Base-by-base conservation (phyloP, 2,888 invertebrate species). In the Aphidoletes aphidimyza region DNA sequence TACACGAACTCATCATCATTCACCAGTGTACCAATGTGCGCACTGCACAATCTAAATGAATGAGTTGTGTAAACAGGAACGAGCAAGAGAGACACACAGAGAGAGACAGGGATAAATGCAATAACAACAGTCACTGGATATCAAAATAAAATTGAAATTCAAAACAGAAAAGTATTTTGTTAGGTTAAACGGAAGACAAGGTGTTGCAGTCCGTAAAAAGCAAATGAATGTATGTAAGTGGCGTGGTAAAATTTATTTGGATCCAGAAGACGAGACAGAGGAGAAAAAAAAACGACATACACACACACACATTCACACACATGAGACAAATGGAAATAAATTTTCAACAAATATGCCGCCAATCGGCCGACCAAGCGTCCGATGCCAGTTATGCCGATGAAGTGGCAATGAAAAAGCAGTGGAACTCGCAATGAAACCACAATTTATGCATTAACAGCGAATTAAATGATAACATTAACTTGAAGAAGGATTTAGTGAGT, bases 401-500 rank as follows among this genome's bases (percentile, higher is more conserved):
- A 37, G 47, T 47, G 9, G 47, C 54, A 54, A 5, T 3, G 3
- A 54, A 54, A 54, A 22, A 6, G 22, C 22, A 8, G 54, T 22
- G 54, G 39, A n/a, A n/a, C n/a, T 22, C 54, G 22, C n/a, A 54
- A 14, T 54, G 54, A 81, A 37, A 9, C 81, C n/a, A 81, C 37
- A 81, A 81, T 81, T 81, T 81, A 81, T 81, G 37, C 37, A 81
- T 81, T 81, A 81, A 81, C 59, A 59, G 59, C 59, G 59, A 59
- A 59, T 59, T 59, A 78, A 36, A 78, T 36, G 78, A 78, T 78
- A 78, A 78, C 78, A 47, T 9, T 14, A 19, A 19, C 47, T 19
- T n/a, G n/a, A 54, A 22, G 22, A 54, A 2, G 54, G 69, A 69
- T 69, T 69, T 69, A 69, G 69, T 69, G 14, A 30, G 69, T 30